Evolutionary conservation across 2,797 vertebrate species (phyloP).

Genomic region (Strix occidentalis): DNA sequence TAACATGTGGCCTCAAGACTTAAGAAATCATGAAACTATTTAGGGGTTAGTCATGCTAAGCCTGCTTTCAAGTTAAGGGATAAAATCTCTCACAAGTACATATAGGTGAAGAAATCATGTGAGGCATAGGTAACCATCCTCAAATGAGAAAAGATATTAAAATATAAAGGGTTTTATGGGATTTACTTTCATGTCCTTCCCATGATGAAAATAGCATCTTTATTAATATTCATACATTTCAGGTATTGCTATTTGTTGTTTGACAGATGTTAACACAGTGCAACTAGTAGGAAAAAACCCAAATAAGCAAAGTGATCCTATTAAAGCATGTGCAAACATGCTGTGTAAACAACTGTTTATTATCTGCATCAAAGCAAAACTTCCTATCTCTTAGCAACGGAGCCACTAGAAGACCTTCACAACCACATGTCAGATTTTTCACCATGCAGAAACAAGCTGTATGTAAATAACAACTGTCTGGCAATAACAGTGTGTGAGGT

Average conservation of each 20-base stretch:
- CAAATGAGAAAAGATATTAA: background rate
- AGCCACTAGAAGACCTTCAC: background rate
- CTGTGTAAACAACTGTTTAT: constrained; percentile 52
- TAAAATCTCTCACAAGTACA: background rate
- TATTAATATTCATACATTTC: constrained; percentile 6
- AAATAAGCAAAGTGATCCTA: constrained; percentile 27
- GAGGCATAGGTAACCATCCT: background rate
- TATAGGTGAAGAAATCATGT: background rate
- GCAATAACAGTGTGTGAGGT: background rate
- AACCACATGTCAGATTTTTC: background rate
- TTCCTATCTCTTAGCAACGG: background rate
- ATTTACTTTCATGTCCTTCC: background rate
- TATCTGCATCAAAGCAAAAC: constrained; percentile 24
- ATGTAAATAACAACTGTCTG: background rate
- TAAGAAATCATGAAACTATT: background rate
- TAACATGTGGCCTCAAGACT: background rate
- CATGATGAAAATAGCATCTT: background rate
- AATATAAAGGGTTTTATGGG: background rate
- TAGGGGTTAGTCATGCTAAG: background rate
- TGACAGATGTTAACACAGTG: constrained; percentile 22
- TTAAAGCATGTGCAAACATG: constrained; percentile 7
- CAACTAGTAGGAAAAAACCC: background rate
- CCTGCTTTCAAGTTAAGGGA: background rate
- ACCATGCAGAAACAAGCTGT: background rate
- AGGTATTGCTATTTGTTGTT: background rate